These are phyloP conservation scores for Tokudaia muenninki DNA, from an alignment of 2,797 vertebrate species.

Conservation along the genomic window DNA sequence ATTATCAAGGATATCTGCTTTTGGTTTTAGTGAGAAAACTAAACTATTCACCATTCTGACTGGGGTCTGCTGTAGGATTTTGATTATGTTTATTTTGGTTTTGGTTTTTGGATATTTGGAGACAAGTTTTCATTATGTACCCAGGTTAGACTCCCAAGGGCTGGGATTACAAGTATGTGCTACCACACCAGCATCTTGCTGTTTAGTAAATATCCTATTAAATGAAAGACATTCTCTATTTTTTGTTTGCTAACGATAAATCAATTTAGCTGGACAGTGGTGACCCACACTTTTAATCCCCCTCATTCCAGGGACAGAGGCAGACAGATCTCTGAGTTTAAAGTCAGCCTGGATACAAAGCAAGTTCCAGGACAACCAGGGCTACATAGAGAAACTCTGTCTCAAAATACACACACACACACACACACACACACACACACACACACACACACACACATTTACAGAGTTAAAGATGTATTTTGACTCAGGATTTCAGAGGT, in stretches of 20 bases:
- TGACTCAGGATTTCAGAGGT: not conserved
- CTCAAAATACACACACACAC: not conserved
- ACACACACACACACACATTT: not conserved
- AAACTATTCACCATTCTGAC: constrained; percentile 17
- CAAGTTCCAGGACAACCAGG: not conserved
- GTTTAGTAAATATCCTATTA: not conserved
- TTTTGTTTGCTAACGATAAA: not conserved
- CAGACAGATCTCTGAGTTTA: not conserved
- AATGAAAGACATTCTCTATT: not conserved
- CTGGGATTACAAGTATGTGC: not conserved
- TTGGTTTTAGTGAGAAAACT: constrained; percentile 46
- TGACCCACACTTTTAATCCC: not conserved
- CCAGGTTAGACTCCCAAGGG: not conserved
- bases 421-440: too few species aligned
- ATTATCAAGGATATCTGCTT: not conserved
- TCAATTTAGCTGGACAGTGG: not conserved
- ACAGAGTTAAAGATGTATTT: not conserved
- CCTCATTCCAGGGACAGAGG: not conserved
- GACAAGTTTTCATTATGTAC: not conserved
- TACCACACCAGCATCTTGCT: not conserved
- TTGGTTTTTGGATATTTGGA: not conserved
- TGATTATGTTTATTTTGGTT: not conserved
- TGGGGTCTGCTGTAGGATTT: not conserved
- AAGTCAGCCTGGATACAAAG: not conserved
- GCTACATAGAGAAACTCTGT: not conserved